Percentiles rank a stretch among this genome's conserved stretches.
These are phyloP conservation scores for Oligia fasciuncula DNA, from an alignment of 2,888 invertebrate species.

Conservation along the genomic window DNA sequence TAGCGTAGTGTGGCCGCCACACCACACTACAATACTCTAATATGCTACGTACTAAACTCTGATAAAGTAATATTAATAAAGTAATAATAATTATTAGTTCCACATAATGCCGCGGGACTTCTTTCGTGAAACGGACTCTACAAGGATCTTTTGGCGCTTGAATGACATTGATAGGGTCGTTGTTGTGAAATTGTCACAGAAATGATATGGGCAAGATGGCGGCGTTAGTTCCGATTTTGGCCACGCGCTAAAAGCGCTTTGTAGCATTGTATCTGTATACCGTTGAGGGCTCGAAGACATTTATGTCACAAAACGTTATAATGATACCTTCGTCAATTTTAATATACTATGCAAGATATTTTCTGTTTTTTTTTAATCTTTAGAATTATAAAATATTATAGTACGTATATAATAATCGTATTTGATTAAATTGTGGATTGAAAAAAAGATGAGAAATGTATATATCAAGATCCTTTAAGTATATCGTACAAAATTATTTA, in stretches of 20 bases:
- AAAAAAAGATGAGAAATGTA: slow-evolving; percentile 9
- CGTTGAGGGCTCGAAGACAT: slow-evolving; percentile 9
- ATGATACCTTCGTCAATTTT: neutral
- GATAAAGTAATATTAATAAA: no score
- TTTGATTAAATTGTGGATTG: slow-evolving; percentile 19
- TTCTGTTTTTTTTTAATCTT: neutral
- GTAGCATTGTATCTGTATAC: neutral
- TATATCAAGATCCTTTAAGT: slow-evolving; percentile 4
- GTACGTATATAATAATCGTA: slow-evolving; percentile 21
- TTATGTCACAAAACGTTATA: slow-evolving; percentile 10
- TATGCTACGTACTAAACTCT: no score
- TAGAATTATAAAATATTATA: slow-evolving; percentile 13
- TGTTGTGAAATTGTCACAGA: neutral
- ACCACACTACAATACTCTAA: no score
- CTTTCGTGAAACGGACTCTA: neutral
- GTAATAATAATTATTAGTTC: no score
- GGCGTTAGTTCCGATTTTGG: neutral
- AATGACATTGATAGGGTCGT: neutral
- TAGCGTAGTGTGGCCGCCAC: no score
- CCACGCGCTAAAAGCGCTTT: neutral
- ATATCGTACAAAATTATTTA: slow-evolving; percentile 46
- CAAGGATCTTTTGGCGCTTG: neutral
- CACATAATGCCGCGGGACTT: no score
- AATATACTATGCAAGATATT: slow-evolving; percentile 1
- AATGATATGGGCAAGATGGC: neutral